phyloP scores from a whole-genome alignment of 2,797 vertebrate genomes.

The Pyrocephalus nanus region DNA sequence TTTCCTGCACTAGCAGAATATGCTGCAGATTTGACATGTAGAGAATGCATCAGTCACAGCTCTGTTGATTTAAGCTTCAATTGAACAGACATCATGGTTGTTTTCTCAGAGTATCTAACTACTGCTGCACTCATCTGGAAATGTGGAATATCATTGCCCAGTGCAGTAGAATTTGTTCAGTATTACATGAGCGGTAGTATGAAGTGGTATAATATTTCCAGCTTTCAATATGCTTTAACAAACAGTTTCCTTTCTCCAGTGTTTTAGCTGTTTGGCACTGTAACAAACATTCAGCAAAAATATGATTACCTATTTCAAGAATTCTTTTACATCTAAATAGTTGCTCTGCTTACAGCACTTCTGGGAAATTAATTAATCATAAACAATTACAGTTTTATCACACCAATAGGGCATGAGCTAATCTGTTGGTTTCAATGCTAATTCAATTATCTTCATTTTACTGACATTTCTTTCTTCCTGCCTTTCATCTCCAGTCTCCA shows the following conservation, averaged over 20 bases:
- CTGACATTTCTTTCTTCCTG: not conserved
- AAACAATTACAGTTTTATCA: not conserved
- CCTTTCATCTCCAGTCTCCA: accelerated
- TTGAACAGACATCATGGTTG: not conserved
- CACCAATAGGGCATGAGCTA: not conserved
- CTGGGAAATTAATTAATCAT: not conserved
- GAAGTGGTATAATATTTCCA: not conserved
- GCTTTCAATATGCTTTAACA: not conserved
- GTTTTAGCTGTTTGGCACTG: not conserved
- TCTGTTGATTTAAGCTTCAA: not conserved
- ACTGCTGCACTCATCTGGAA: not conserved
- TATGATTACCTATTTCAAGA: not conserved
- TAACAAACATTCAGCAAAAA: not conserved
- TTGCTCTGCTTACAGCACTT: not conserved
- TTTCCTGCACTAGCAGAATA: not conserved
- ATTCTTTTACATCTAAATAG: not conserved
- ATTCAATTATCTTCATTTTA: not conserved
- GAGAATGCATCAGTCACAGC: not conserved
- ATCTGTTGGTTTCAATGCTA: not conserved
- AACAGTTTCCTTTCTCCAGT: not conserved
- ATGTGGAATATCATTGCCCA: not conserved
- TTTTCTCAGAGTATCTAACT: not conserved
- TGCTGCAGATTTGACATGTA: not conserved
- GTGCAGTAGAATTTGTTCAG: not conserved
- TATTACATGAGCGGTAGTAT: not conserved